Percentiles rank a stretch among this genome's conserved stretches.
These are phyloP conservation scores for Moxostoma hubbsi DNA, from an alignment of 2,797 vertebrate genomes.

Conservation along the genomic window DNA sequence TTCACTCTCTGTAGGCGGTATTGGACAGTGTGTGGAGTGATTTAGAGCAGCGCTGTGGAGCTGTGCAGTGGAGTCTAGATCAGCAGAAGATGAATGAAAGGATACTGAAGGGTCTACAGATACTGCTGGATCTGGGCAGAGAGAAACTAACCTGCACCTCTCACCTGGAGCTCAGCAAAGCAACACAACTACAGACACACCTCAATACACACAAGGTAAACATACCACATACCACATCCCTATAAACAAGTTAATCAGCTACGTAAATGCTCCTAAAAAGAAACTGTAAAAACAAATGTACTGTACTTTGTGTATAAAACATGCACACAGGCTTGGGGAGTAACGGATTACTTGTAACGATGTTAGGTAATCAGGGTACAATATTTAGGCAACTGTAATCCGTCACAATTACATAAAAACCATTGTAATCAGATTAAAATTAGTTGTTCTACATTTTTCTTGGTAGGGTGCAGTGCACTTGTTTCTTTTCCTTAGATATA, in stretches of 20 bases:
- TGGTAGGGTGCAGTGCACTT: no score
- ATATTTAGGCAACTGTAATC: no score
- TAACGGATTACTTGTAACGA: no score
- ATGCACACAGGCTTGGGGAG: not conserved
- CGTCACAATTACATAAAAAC: no score
- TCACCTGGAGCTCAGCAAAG: slow-evolving; percentile 66
- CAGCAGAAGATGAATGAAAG: slow-evolving; percentile 73
- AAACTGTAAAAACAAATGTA: not conserved
- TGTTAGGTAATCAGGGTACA: no score
- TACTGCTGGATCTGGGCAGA: slow-evolving; percentile 76
- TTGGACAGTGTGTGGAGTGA: slow-evolving; percentile 77
- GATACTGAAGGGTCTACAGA: slow-evolving; percentile 75
- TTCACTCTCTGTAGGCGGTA: slow-evolving; percentile 73
- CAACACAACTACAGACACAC: slow-evolving; percentile 72
- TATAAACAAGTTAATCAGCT: not conserved
- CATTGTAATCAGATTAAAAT: no score
- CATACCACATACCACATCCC: not conserved
- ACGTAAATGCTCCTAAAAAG: not conserved
- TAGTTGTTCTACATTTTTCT: no score
- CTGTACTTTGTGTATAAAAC: not conserved
- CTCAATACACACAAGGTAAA: slow-evolving; percentile 81
- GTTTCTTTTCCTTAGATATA: no score
- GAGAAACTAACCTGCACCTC: slow-evolving; percentile 71
- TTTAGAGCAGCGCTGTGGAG: slow-evolving; percentile 67
- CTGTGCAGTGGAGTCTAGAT: slow-evolving; percentile 70